These are phyloP conservation scores for Rhinatrema bivittatum DNA, from an alignment of 2,797 vertebrate genomes.

Conservation along the genomic window DNA sequence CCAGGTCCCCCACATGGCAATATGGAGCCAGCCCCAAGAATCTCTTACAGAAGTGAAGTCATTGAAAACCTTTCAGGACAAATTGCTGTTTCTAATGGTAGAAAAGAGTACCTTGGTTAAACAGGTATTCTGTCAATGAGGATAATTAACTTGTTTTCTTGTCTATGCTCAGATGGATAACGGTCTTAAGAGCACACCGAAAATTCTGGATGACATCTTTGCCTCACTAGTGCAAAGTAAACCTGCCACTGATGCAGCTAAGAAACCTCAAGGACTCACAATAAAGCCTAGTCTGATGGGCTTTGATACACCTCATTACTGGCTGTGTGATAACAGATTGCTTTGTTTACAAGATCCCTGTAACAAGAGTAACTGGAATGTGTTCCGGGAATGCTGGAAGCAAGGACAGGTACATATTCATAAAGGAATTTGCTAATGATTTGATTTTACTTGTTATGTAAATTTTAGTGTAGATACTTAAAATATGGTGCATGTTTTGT, in stretches of 20 bases:
- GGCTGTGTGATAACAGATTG: conserved; percentile 63
- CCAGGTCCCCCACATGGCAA: too few relatives aligned
- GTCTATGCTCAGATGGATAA: conserved; percentile 50
- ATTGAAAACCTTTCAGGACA: too few relatives aligned
- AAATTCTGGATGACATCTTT: conserved; percentile 70
- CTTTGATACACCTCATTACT: conserved; percentile 65
- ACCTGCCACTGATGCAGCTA: conserved; percentile 44
- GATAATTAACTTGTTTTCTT: not conserved
- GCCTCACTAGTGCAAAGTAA: conserved; percentile 65
- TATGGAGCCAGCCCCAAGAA: too few relatives aligned
- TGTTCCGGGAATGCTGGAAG: conserved; percentile 70
- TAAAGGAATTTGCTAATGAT: too few relatives aligned
- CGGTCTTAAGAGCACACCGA: conserved; percentile 60
- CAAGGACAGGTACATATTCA: conserved; percentile 60
- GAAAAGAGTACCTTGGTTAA: too few relatives aligned
- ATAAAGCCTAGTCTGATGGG: conserved; percentile 63
- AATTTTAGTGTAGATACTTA: too few relatives aligned
- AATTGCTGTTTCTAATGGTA: too few relatives aligned
- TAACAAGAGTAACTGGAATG: conserved; percentile 68
- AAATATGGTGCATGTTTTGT: too few relatives aligned
- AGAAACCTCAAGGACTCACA: conserved; percentile 52
- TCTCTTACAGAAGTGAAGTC: too few relatives aligned
- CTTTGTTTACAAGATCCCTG: conserved; percentile 65
- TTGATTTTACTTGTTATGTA: too few relatives aligned
- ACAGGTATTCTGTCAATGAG: too few relatives aligned